phyloP scores from a whole-genome alignment of 1,140 invertebrate genomes.

The Reticulitermes speratus region DNA sequence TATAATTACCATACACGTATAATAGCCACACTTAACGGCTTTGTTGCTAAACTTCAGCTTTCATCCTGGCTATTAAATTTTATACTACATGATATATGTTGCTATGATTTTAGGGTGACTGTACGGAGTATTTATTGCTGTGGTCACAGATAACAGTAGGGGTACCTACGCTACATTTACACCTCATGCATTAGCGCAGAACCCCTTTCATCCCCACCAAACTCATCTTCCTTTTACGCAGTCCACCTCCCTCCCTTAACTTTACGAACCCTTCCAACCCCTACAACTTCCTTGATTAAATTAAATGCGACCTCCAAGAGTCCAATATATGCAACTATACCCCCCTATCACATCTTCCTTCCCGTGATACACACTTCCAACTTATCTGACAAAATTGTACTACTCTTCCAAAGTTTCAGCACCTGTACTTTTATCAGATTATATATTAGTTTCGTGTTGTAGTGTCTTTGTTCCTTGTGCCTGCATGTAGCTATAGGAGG shows the following conservation, averaged over 20 bases:
- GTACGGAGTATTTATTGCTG: not conserved
- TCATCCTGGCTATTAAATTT: no score
- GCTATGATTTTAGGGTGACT: not conserved
- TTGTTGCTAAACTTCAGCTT: no score
- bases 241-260: not conserved
- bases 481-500: not conserved
- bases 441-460: not conserved
- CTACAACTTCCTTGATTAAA: conserved; percentile 17
- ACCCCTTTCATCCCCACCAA: conserved; percentile 11
- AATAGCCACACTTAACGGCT: no score
- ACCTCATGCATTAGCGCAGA: conserved; percentile 17
- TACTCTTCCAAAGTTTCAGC: not conserved
- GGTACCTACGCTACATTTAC: not conserved
- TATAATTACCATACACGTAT: no score
- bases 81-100: not conserved
- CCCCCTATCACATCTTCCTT: not conserved
- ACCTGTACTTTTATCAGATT: not conserved
- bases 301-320: not conserved
- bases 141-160: not conserved
- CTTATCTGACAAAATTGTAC: not conserved
- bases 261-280: not conserved
- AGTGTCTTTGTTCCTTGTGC: not conserved
- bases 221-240: not conserved
- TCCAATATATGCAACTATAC: not conserved
- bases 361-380: not conserved